Percentiles rank a stretch among this genome's conserved stretches.
phyloP scores from a whole-genome alignment of 92 coral and sea anemone species.

The Galaxea fascicularis region DNA sequence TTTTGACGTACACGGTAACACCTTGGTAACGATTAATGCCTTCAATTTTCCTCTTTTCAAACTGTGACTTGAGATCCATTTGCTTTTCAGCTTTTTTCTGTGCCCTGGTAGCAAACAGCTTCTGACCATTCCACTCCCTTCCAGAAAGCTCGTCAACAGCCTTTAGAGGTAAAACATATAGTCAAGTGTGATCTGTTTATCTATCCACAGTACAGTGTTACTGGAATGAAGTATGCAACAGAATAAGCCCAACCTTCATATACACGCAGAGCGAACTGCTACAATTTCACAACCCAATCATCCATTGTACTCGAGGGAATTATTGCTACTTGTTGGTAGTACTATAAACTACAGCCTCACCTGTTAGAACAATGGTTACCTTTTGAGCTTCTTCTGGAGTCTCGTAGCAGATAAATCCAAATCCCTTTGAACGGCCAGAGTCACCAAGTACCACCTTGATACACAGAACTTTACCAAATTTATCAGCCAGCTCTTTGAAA shows the following conservation, averaged over 20 bases:
- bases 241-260: too few species aligned
- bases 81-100: conserved; percentile 92
- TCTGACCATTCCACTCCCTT: conserved; percentile 77
- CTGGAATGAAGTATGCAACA: too few species aligned
- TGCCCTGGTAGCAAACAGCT: conserved; percentile 91
- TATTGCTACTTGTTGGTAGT: neutral
- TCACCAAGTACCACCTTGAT: conserved; percentile 77
- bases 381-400: conserved; percentile 93
- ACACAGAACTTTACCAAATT: conserved; percentile 87
- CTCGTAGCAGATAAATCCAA: conserved; percentile 94
- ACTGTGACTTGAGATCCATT: conserved; percentile 87
- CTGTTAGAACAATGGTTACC: conserved; percentile 36
- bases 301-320: neutral
- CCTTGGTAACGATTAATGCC: conserved; percentile 96
- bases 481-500: conserved; percentile 67
- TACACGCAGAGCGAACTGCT: too few species aligned
- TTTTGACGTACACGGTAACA: conserved; percentile 94
- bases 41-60: conserved; percentile 92
- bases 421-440: conserved; percentile 77
- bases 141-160: conserved; percentile 87
- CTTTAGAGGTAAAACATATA: too few species aligned
- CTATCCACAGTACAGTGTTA: too few species aligned
- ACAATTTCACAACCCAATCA: neutral
- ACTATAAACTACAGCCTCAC: neutral
- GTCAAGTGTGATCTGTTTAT: too few species aligned